These are phyloP conservation scores for Xestia rhomboidea DNA, from an alignment of 2,888 invertebrate species.

Conservation along the genomic window DNA sequence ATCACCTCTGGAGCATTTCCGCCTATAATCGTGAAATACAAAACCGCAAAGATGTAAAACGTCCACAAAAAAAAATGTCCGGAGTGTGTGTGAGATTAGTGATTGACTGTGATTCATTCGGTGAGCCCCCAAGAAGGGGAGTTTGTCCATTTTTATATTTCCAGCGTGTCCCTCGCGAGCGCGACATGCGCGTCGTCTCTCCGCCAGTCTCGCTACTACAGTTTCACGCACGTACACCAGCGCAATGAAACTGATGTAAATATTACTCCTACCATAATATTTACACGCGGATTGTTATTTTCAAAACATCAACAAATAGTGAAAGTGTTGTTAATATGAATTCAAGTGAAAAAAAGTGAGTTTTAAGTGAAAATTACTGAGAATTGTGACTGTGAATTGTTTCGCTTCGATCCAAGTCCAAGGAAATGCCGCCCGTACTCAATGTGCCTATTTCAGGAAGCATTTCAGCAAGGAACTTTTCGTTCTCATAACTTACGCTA, in stretches of 20 bases:
- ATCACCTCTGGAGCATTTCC: slow-evolving; percentile 67
- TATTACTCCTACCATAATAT: slow-evolving; percentile 88
- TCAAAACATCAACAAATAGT: slow-evolving; percentile 78
- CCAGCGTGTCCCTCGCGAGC: slow-evolving; percentile 84
- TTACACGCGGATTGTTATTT: slow-evolving; percentile 86
- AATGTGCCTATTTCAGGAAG: slow-evolving; percentile 89
- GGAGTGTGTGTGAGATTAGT: slow-evolving; percentile 78
- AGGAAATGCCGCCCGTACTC: slow-evolving; percentile 86
- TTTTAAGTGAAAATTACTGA: slow-evolving; percentile 80
- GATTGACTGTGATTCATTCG: slow-evolving; percentile 88
- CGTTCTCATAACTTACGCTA: slow-evolving; percentile 88
- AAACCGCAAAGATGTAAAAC: slow-evolving; percentile 69
- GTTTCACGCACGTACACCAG: slow-evolving; percentile 89
- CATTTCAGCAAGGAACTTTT: slow-evolving; percentile 89
- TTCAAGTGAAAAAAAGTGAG: slow-evolving; percentile 74
- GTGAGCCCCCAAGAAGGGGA: slow-evolving; percentile 89
- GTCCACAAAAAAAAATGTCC: slow-evolving; percentile 75
- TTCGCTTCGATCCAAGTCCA: slow-evolving; percentile 87
- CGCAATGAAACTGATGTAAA: slow-evolving; percentile 88
- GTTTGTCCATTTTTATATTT: slow-evolving; percentile 90
- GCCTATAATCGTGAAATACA: slow-evolving; percentile 56
- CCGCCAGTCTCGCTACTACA: slow-evolving; percentile 88
- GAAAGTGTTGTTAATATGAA: slow-evolving; percentile 74
- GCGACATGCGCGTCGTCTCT: slow-evolving; percentile 89
- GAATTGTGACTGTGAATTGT: slow-evolving; percentile 80